Base-by-base conservation (phyloP, 2,797 vertebrate species). In the Babyrousa celebensis region DNA sequence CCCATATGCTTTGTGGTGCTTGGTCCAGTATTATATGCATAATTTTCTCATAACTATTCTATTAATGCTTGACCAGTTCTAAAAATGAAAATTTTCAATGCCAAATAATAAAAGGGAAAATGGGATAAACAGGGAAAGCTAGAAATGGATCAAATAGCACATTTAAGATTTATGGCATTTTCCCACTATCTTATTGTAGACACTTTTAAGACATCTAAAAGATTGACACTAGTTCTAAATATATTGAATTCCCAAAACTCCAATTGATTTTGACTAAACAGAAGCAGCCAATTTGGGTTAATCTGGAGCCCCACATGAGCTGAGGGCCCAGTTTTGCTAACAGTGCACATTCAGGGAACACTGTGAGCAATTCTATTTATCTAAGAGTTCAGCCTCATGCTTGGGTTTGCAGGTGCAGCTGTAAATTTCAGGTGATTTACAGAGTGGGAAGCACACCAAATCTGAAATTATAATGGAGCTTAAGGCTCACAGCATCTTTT, bases 381-480 rank as follows among this genome's bases (percentile, higher is more conserved):
- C 93, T 90, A 96, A 95, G 95, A 89, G 72, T 92, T 96, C 67
- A 91, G 86, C 60, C 40, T 94, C 43, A 0, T 52, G 86, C 95
- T 97, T 84, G 71, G n/a, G 68, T 93, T 93, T 97, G 94, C 95
- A 98, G 97, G 97, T 98, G 96, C 92, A 91, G 86, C 95, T 95
- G 68, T 97, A 98, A 96, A 97, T 96, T 97, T 95, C 97, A 97
- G 97, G 94, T 98, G 97, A 97, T 96, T 96, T 96, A 97, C 82
- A 67, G 91, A 97, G 72, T 89, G 94, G 96, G 91, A 97, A 97
- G 89, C 88, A 77, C 82, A 95, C 77, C 94, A 56, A 97, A 82
- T 93, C 96, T 88, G 85, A 96, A 98, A 97, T 93, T 96, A 92
- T 95, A 97, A 95, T 80, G 82, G 90, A 96, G 75, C 84, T 94